phyloP scores from a whole-genome alignment of 1,140 invertebrate genomes.

The Drosophila melanica region DNA sequence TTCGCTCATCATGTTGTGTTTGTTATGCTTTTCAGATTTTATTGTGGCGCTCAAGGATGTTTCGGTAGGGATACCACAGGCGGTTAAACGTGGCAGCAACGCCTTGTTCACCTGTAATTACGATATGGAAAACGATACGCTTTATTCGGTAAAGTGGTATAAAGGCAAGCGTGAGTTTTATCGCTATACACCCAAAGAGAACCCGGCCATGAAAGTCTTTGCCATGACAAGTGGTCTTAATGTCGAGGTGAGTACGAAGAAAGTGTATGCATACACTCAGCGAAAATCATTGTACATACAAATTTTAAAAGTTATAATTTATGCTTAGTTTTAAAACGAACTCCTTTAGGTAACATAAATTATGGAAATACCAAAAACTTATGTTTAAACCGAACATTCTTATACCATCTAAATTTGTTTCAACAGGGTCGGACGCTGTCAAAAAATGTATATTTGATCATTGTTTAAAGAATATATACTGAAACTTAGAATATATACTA shows the following conservation, averaged over 20 bases:
- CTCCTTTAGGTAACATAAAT: too few relatives aligned
- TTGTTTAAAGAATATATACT: too few relatives aligned
- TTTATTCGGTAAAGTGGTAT: slow-evolving; percentile 95
- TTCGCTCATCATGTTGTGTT: slow-evolving; percentile 19
- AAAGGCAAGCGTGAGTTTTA: slow-evolving; percentile 88
- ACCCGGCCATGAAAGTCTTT: slow-evolving; percentile 88
- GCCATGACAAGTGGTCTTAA: slow-evolving; percentile 86
- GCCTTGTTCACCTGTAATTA: slow-evolving; percentile 91
- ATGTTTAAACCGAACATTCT: too few relatives aligned
- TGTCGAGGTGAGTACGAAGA: slow-evolving; percentile 88
- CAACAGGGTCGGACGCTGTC: too few relatives aligned
- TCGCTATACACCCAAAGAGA: slow-evolving; percentile 88
- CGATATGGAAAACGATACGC: slow-evolving; percentile 89
- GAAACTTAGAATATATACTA: too few relatives aligned
- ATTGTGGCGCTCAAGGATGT: slow-evolving; percentile 87
- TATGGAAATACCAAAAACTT: too few relatives aligned
- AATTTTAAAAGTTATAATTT: too few relatives aligned
- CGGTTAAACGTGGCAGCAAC: slow-evolving; percentile 88
- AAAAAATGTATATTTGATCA: too few relatives aligned
- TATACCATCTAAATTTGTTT: too few relatives aligned
- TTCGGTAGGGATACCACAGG: slow-evolving; percentile 88
- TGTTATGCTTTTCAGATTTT: slow-evolving; percentile 75
- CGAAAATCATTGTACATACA: too few relatives aligned
- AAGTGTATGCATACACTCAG: too few relatives aligned
- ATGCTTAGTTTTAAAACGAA: too few relatives aligned